Evolutionary conservation across 2,113 vertebrate species (phyloP), one percentile per base, ranked within the genome.

Genomic region (Plestiodon gilberti): DNA sequence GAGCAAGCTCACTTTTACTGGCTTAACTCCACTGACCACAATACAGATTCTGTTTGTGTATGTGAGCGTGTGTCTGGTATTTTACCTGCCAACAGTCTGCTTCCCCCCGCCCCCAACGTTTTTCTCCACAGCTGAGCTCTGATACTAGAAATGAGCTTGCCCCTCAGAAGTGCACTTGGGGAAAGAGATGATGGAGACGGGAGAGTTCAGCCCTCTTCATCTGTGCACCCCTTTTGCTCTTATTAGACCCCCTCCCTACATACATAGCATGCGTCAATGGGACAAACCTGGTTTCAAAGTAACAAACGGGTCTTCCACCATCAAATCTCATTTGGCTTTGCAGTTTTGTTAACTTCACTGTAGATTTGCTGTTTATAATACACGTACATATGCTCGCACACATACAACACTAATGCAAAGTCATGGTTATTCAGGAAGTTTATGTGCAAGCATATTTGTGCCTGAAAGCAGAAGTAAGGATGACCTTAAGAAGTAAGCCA

Each of bases 401-500:
- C 20, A 59, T 4, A 20, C 33, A 10, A 3, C 40, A 3, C 0
- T 0, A 23, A 0, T 48, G 64, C 30, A 76, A 84, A 11, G 52
- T 87, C 85, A 48, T 77, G 89, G 80, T 61, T 40, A 78, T 69
- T 80, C 76, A 84, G 84, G 86, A 89, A 74, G 55, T 33, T 9
- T 3, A 17, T 2, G 33, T 3, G 13, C 15, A 78, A 52, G 11
- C 10, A 55, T 14, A 69, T 20, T 43, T 43, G 57, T 0, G 0
- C 22, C 59, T 88, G 74, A 23, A 81, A 28, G 40, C 17, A 78
- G 20, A 82, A 11, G 64, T 78, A 59, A 65, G 10, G 10, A 18
- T 55, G n/a, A n/a, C n/a, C n/a, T n/a, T n/a, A n/a, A n/a, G n/a
- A n/a, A n/a, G n/a, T n/a, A n/a, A 25, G 6, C 52, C 52, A 55